A percentile compares a stretch with the other conserved stretches of the same genome.
Conservation (phyloP, 2,888 invertebrate genomes). For the Aspidiotus rigidus region DNA sequence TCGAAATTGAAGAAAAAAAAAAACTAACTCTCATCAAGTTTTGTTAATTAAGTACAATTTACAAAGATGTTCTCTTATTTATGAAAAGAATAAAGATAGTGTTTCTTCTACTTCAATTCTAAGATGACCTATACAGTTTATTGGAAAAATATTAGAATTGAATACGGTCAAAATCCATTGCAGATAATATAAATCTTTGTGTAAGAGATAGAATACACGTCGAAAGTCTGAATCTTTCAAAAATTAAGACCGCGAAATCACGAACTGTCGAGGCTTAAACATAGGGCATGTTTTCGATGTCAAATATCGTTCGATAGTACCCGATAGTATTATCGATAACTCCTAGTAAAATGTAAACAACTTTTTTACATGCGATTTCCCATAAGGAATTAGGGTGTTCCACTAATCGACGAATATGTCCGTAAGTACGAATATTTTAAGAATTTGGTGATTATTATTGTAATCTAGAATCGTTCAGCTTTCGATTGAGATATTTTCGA, state of each 20-base stretch:
- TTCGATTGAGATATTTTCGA: too few species aligned
- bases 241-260: slow-evolving; percentile 4
- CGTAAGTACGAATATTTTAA: too few species aligned
- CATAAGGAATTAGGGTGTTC: too few species aligned
- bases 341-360: too few species aligned
- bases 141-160: slow-evolving; percentile 4
- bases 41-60: slow-evolving; percentile 3
- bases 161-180: slow-evolving; percentile 1
- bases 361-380: too few species aligned
- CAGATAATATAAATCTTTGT: slow-evolving; percentile 4
- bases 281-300: too few species aligned
- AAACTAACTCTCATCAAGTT: slow-evolving; percentile 1
- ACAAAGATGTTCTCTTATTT: slow-evolving; percentile 4
- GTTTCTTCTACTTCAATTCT: slow-evolving; percentile 2
- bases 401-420: too few species aligned
- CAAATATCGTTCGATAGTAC: too few species aligned
- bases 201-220: slow-evolving; percentile 3
- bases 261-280: slow-evolving; percentile 1
- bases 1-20: not conserved
- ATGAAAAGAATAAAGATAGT: slow-evolving; percentile 4
- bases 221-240: slow-evolving; percentile 4
- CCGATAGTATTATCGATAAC: too few species aligned
- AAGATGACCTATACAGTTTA: slow-evolving; percentile 1
- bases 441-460: too few species aligned
- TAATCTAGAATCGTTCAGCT: too few species aligned